Evolutionary conservation across 2,113 vertebrate species (phyloP).

Genomic region (Phocoena phocoena): DNA sequence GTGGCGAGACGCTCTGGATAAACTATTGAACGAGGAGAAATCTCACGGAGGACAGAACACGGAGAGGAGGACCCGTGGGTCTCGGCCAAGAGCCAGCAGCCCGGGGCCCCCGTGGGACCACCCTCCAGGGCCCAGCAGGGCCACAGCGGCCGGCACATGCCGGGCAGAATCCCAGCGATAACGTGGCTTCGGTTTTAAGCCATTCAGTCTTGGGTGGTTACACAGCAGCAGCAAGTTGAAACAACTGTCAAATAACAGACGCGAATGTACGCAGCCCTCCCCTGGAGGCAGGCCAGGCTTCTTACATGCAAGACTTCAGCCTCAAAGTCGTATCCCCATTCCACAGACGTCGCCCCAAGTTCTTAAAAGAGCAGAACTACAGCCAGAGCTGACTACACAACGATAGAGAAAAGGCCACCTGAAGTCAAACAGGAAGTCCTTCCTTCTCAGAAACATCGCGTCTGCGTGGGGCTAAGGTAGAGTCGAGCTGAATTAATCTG

Average conservation of each 20-base stretch:
- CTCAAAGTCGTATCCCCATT: accelerated
- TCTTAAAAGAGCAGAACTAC: not conserved
- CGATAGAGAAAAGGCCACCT: not conserved
- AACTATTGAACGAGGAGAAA: not conserved
- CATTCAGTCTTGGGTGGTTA: no score
- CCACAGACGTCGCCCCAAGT: not conserved
- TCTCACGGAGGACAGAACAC: accelerated
- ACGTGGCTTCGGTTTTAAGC: accelerated
- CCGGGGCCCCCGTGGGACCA: not conserved
- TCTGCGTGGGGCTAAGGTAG: accelerated
- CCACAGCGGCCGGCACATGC: accelerated
- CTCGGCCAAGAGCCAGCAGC: not conserved
- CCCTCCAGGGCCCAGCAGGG: not conserved
- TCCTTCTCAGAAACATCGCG: not conserved
- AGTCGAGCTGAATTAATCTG: accelerated
- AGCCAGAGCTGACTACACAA: not conserved
- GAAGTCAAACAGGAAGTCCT: not conserved
- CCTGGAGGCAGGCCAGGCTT: not conserved
- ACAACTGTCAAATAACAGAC: no score
- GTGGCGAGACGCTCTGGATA: not conserved
- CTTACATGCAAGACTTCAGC: accelerated
- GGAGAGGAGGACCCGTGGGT: accelerated
- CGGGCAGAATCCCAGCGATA: accelerated
- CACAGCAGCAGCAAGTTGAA: accelerated
- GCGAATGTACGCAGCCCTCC: accelerated